phyloP scores from a whole-genome alignment of 2,113 vertebrate species.

The Tragelaphus strepsiceros region DNA sequence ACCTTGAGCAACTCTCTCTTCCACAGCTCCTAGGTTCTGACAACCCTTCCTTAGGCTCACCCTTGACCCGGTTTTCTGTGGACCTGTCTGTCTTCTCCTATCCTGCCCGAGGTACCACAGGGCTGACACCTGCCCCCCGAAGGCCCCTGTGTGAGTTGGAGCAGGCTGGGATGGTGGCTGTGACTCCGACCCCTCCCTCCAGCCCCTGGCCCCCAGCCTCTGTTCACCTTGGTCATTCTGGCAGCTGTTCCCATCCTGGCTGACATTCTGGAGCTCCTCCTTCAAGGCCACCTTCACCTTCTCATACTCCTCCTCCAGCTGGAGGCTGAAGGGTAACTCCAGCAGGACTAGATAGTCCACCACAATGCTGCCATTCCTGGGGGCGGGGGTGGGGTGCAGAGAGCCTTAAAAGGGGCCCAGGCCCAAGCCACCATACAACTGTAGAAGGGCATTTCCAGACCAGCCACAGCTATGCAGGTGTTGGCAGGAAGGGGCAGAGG shows the following conservation, averaged over 20 bases:
- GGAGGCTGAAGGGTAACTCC: not conserved
- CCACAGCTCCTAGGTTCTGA: not conserved
- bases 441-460: not conserved
- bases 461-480: not conserved
- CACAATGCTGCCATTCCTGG: slow-evolving; percentile 52
- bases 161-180: no score
- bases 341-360: slow-evolving; percentile 54
- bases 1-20: not conserved
- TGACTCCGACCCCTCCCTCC: not conserved
- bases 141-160: not conserved
- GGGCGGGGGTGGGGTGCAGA: not conserved
- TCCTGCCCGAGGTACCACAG: no score
- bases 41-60: not conserved
- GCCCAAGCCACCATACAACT: not conserved
- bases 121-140: not conserved
- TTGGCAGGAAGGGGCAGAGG: not conserved
- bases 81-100: not conserved
- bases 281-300: rapidly evolving
- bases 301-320: not conserved
- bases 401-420: not conserved
- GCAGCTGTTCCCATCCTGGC: rapidly evolving
- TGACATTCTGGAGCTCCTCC: rapidly evolving
- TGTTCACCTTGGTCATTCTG: not conserved
- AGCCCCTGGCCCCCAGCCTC: not conserved
- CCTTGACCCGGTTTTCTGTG: not conserved